phyloP scores from a whole-genome alignment of 2,888 invertebrate genomes.

The Epirrhoe tristata region DNA sequence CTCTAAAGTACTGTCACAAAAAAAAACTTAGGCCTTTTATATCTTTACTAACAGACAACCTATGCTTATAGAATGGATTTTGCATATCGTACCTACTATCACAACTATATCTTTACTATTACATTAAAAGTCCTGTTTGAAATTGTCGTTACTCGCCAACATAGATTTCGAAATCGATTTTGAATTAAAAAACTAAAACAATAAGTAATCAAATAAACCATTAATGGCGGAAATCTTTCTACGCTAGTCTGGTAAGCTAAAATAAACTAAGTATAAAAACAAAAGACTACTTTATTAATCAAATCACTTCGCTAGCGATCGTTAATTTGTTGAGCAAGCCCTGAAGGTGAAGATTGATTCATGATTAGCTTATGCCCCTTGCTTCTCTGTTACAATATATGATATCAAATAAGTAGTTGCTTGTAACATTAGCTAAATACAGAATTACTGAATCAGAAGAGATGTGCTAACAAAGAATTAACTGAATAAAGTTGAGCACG shows the following conservation, averaged over 20 bases:
- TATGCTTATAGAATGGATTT: too few species aligned
- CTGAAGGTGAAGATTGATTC: conserved; percentile 32
- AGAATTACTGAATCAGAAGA: neutral
- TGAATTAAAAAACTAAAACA: neutral
- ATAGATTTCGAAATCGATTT: neutral
- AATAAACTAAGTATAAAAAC: conserved; percentile 42
- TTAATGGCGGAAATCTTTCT: conserved; percentile 49
- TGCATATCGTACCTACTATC: too few species aligned
- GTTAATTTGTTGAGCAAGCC: conserved; percentile 55
- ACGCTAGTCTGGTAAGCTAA: conserved; percentile 36
- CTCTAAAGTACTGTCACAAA: neutral
- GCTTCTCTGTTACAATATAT: neutral
- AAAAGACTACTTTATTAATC: conserved; percentile 47
- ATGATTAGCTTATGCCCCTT: conserved; percentile 2
- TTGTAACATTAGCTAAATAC: neutral
- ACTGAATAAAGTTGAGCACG: too few species aligned
- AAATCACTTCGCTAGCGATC: conserved; percentile 42
- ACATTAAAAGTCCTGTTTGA: neutral
- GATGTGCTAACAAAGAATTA: neutral
- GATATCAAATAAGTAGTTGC: neutral
- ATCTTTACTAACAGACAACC: neutral
- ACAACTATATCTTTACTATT: too few species aligned
- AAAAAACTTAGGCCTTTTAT: neutral
- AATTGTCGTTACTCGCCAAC: neutral
- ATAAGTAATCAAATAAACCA: neutral